phyloP scores from a whole-genome alignment of 2,113 vertebrate genomes.

The Irena cyanogastra region DNA sequence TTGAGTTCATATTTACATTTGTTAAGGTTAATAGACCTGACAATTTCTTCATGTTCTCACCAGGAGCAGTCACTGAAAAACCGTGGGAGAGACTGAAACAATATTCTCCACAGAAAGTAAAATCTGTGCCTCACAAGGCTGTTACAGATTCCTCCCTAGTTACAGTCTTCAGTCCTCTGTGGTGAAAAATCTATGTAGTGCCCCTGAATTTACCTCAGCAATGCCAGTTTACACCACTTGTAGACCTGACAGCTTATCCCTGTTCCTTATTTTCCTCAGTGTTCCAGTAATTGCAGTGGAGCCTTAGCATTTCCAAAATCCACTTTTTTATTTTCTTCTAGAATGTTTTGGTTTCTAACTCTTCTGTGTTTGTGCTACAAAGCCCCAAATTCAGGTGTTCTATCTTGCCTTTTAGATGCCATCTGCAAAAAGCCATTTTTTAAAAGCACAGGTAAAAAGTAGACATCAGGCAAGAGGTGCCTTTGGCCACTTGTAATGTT shows the following conservation, averaged over 20 bases:
- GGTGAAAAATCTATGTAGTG: not conserved
- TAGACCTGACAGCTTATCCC: not conserved
- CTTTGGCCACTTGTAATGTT: not conserved
- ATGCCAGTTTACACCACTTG: not conserved
- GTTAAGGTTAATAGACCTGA: conserved; percentile 70
- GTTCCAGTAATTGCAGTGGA: not conserved
- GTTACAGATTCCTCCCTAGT: not conserved
- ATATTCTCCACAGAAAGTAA: not conserved
- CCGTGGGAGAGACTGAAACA: not conserved
- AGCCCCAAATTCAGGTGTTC: not conserved
- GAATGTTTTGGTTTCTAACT: not conserved
- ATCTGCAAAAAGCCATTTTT: not conserved
- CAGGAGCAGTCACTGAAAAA: conserved; percentile 35
- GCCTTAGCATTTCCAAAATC: not conserved
- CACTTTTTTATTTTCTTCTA: not conserved
- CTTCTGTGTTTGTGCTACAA: not conserved
- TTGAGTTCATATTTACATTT: conserved; percentile 64
- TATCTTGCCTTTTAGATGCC: not conserved
- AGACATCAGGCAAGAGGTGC: not conserved
- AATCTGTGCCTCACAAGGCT: not conserved
- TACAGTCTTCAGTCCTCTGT: not conserved
- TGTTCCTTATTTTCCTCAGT: not conserved
- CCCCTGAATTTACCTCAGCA: not conserved
- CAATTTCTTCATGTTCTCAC: conserved; percentile 67
- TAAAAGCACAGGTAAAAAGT: not conserved